Conservation (phyloP, 2,888 invertebrate genomes). For the Pycnomerus fuliginosus region DNA sequence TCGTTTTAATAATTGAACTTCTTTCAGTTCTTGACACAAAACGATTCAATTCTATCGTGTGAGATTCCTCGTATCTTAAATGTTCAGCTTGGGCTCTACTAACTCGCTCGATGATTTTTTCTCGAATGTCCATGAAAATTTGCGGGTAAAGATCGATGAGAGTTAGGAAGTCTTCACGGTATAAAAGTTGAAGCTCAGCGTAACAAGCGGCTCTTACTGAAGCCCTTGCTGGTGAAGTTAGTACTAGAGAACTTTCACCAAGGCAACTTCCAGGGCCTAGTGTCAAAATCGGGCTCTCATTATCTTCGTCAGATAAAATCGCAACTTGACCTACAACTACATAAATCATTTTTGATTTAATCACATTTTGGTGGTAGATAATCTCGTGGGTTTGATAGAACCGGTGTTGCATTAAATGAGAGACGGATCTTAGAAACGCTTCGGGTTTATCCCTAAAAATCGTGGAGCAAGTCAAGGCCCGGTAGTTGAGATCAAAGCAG, state of each 20-base stretch:
- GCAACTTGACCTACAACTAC: slow-evolving; percentile 56
- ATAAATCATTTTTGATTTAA: slow-evolving; percentile 58
- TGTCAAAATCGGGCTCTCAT: slow-evolving; percentile 58
- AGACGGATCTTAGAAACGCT: slow-evolving; percentile 56
- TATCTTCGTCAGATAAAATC: slow-evolving; percentile 58
- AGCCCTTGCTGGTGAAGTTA: slow-evolving; percentile 57
- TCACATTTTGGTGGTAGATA: slow-evolving; percentile 56
- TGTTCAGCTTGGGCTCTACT: no score
- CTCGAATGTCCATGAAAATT: slow-evolving; percentile 21
- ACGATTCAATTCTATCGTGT: no score
- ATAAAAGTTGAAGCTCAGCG: slow-evolving; percentile 53
- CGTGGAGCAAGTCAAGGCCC: slow-evolving; percentile 47
- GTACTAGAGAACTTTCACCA: slow-evolving; percentile 57
- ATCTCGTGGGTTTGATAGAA: slow-evolving; percentile 58
- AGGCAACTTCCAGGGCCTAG: slow-evolving; percentile 57
- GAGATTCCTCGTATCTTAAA: no score
- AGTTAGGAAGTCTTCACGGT: slow-evolving; percentile 31
- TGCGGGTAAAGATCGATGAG: slow-evolving; percentile 28
- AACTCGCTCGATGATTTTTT: slow-evolving; percentile 23
- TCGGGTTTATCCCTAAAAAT: slow-evolving; percentile 58
- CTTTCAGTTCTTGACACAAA: no score
- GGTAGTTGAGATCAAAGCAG: slow-evolving; percentile 56
- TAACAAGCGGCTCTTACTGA: slow-evolving; percentile 58
- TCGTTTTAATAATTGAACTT: no score
- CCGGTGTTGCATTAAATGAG: slow-evolving; percentile 56